These are phyloP conservation scores for Phanerotoma sp. DNA, from an alignment of 2,888 invertebrate genomes.

Conservation along the genomic window DNA sequence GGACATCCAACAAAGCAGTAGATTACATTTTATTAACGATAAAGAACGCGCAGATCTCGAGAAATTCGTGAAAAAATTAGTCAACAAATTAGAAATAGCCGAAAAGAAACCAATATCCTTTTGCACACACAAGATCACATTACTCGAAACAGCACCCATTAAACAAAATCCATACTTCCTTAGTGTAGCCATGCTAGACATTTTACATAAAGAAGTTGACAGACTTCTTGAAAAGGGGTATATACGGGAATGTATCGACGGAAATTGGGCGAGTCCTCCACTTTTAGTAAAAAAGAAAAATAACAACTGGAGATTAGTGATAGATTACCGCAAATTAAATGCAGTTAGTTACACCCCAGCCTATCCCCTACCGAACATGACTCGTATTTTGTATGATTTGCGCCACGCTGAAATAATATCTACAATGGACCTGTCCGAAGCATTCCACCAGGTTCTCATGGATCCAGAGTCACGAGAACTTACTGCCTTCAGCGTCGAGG, in stretches of 20 bases:
- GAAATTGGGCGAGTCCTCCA: constrained; percentile 26
- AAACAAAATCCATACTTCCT: constrained; percentile 20
- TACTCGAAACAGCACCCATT: constrained; percentile 11
- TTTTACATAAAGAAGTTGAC: constrained; percentile 18
- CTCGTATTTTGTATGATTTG: constrained; percentile 20
- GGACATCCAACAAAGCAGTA: no score
- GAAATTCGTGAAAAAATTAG: constrained; percentile 16
- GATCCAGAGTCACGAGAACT: constrained; percentile 13
- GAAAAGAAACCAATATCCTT: constrained; percentile 9
- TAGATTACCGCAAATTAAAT: constrained; percentile 25
- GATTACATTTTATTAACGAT: background rate
- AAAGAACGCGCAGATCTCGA: background rate
- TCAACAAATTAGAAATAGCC: constrained; percentile 17
- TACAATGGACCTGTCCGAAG: constrained; percentile 26
- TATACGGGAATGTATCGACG: constrained; percentile 8
- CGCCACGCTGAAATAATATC: constrained; percentile 29
- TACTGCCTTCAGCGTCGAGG: constrained; percentile 26
- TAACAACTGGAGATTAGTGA: constrained; percentile 22
- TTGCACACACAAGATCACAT: constrained; percentile 21
- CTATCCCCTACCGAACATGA: constrained; percentile 28
- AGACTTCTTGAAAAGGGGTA: constrained; percentile 15
- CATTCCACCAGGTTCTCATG: background rate
- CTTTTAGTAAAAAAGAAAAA: constrained; percentile 21
- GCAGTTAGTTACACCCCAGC: constrained; percentile 24
- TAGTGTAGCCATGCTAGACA: constrained; percentile 10